A percentile compares a stretch with the other conserved stretches of the same genome.
Evolutionary conservation across 92 coral and sea anemone genomes (phyloP).

Genomic region (Plumapathes pennacea): DNA sequence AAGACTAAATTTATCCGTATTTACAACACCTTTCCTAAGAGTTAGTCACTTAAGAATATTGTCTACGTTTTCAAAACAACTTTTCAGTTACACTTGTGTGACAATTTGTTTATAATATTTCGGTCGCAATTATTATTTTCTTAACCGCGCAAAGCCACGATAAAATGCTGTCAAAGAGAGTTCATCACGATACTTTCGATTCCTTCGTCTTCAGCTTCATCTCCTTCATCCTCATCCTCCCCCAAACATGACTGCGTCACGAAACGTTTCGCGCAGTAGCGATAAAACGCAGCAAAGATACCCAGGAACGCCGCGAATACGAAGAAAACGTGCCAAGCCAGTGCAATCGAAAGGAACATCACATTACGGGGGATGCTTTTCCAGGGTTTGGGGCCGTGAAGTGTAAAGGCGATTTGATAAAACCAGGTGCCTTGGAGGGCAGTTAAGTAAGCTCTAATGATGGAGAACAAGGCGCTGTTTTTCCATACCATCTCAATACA

Average conservation of each 20-base stretch:
- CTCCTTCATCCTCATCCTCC: not conserved
- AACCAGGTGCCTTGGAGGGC: slow-evolving; percentile 90
- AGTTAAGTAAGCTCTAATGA: slow-evolving; percentile 63
- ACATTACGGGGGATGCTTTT: slow-evolving; percentile 34
- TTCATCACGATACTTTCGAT: no score
- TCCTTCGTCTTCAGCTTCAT: slow-evolving; percentile 5
- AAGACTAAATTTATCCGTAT: no score
- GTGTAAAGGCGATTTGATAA: slow-evolving; percentile 75
- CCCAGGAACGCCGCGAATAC: slow-evolving; percentile 18
- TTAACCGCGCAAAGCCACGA: no score
- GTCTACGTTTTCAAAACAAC: no score
- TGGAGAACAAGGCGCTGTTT: slow-evolving; percentile 29
- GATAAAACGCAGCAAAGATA: slow-evolving; percentile 31
- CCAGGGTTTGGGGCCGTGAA: slow-evolving; percentile 74
- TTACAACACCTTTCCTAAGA: no score
- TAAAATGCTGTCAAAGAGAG: no score
- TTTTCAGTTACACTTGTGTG: no score
- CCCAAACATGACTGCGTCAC: not conserved
- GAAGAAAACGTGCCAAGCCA: slow-evolving; percentile 70
- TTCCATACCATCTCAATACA: slow-evolving; percentile 59
- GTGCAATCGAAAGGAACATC: slow-evolving; percentile 59
- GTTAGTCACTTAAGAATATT: no score
- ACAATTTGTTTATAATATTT: no score
- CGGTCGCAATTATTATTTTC: no score
- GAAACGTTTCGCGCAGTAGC: slow-evolving; percentile 4